These are phyloP conservation scores for Ganaspis brasiliensis DNA, from an alignment of 2,888 invertebrate genomes.

Conservation along the genomic window DNA sequence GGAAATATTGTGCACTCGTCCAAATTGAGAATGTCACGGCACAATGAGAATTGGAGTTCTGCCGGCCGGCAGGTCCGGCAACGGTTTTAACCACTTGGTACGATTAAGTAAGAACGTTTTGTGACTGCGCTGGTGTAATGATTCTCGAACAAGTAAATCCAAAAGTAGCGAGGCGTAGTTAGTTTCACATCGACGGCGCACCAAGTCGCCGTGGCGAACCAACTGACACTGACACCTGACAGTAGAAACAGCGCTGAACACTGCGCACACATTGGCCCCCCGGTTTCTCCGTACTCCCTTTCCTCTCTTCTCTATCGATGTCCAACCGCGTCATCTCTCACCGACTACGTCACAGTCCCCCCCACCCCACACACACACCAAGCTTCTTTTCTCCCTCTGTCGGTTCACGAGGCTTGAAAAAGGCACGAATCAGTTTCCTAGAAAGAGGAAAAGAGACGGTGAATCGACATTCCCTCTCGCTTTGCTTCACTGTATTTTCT, in stretches of 20 bases:
- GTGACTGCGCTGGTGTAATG: neutral
- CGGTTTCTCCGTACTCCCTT: conserved; percentile 41
- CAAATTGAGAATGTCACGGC: conserved; percentile 24
- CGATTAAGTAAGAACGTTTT: conserved; percentile 12
- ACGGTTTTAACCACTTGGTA: conserved; percentile 29
- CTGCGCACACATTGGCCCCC: conserved; percentile 79
- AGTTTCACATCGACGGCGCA: conserved; percentile 63
- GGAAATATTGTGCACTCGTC: conserved; percentile 21
- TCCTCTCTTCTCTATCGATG: conserved; percentile 67
- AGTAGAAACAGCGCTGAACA: conserved; percentile 67
- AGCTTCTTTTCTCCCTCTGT: conserved; percentile 23
- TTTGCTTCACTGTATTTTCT: conserved; percentile 1
- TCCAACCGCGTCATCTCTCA: conserved; percentile 48
- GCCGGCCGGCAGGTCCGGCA: conserved; percentile 32
- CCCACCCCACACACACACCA: neutral
- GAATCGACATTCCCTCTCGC: conserved; percentile 26
- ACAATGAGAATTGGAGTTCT: conserved; percentile 32
- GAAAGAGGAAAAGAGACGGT: conserved; percentile 15
- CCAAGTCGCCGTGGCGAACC: conserved; percentile 73
- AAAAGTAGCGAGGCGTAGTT: conserved; percentile 44
- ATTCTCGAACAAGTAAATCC: conserved; percentile 31
- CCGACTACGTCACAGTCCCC: conserved; percentile 36
- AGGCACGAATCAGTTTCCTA: conserved; percentile 37
- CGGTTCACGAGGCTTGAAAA: conserved; percentile 50
- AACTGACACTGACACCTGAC: conserved; percentile 77